Conservation (phyloP, 1,140 invertebrate species). For the Drosophila takahashii region DNA sequence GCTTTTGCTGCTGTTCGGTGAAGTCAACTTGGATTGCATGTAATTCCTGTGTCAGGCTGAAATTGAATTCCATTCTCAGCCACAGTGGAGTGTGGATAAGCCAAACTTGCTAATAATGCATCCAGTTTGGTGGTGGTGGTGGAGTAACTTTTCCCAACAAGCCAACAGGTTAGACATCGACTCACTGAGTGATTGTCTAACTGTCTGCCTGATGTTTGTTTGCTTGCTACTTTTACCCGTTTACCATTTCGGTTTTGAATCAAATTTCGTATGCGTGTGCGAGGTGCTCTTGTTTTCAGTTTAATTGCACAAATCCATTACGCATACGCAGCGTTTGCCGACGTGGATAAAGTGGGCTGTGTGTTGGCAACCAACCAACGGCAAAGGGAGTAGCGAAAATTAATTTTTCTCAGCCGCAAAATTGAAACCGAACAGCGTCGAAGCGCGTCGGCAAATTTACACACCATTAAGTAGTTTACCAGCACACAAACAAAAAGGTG, state of each 20-base stretch:
- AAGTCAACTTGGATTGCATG: slow-evolving; percentile 42
- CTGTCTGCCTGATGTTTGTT: slow-evolving; percentile 17
- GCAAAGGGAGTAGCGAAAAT: slow-evolving; percentile 59
- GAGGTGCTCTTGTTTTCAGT: slow-evolving; percentile 32
- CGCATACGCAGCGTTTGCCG: slow-evolving; percentile 54
- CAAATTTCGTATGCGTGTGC: slow-evolving; percentile 55
- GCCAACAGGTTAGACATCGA: slow-evolving; percentile 54
- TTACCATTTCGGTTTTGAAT: slow-evolving; percentile 50
- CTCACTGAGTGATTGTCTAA: slow-evolving; percentile 49
- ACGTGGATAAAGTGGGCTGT: slow-evolving; percentile 8
- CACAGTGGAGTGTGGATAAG: slow-evolving; percentile 20
- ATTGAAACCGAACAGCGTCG: slow-evolving; percentile 73
- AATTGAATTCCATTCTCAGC: slow-evolving; percentile 53
- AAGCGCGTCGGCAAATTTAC: slow-evolving; percentile 80
- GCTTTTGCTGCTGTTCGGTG: background rate
- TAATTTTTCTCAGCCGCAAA: slow-evolving; percentile 79
- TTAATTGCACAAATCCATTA: slow-evolving; percentile 62
- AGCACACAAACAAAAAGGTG: slow-evolving; percentile 37
- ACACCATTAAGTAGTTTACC: slow-evolving; percentile 84
- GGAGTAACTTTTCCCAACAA: slow-evolving; percentile 30
- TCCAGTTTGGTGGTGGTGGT: background rate
- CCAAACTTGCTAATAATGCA: slow-evolving; percentile 55
- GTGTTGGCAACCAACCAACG: background rate
- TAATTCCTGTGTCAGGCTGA: slow-evolving; percentile 55
- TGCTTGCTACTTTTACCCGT: slow-evolving; percentile 12